Evolutionary conservation across 2,888 invertebrate species (phyloP).

Genomic region (Sipha maydis): DNA sequence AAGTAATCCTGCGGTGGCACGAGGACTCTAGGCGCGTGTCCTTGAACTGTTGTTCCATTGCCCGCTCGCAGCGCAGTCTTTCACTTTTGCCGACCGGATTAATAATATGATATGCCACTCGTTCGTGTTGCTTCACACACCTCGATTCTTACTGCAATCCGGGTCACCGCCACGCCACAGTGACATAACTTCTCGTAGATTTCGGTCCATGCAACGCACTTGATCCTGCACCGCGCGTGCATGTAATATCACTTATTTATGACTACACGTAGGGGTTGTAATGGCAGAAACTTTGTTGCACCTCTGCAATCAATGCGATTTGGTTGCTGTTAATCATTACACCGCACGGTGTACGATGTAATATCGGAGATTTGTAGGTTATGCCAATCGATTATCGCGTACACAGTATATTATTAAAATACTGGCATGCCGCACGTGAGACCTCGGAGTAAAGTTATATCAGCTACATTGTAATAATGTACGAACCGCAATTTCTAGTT

Average conservation of each 20-base stretch:
- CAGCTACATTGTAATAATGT: not conserved
- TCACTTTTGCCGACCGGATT: constrained; percentile 27
- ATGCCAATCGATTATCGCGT: not conserved
- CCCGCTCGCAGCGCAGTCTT: not conserved
- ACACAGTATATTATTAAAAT: not conserved
- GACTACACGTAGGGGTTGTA: not conserved
- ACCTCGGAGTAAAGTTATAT: not conserved
- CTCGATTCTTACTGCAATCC: constrained; percentile 21
- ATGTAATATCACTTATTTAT: no score
- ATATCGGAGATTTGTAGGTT: not conserved
- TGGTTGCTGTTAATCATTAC: no score
- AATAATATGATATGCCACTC: not conserved
- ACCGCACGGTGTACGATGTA: not conserved
- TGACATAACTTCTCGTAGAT: constrained; percentile 24
- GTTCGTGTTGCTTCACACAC: not conserved
- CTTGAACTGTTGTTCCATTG: constrained; percentile 27
- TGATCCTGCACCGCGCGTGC: not conserved
- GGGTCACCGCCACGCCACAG: not conserved
- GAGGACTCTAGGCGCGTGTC: not conserved
- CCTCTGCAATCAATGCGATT: no score
- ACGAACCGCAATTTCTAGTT: not conserved
- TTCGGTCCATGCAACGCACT: not conserved
- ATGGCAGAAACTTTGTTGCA: no score
- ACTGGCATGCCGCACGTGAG: not conserved
- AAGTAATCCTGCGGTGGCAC: not conserved